Percentiles rank a stretch among this genome's conserved stretches.
phyloP scores from a whole-genome alignment of 2,888 invertebrate species.

The Plebejus melissa region DNA sequence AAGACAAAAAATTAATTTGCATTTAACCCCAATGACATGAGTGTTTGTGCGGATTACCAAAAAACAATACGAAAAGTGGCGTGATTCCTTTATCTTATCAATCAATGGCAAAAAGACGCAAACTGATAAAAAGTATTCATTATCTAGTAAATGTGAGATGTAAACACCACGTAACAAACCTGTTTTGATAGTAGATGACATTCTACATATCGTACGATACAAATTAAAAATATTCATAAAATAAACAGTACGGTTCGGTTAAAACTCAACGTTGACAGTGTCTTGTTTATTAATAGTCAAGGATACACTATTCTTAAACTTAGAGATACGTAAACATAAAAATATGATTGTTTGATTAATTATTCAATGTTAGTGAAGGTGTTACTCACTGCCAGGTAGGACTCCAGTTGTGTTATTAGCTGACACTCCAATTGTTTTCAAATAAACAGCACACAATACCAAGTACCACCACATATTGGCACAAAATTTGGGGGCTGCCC shows the following conservation, averaged over 20 bases:
- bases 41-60: neutral
- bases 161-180: constrained; percentile 39
- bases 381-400: constrained; percentile 61
- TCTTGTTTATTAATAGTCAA: constrained; percentile 17
- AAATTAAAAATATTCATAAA: neutral
- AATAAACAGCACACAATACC: constrained; percentile 67
- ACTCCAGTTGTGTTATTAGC: constrained; percentile 58
- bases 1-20: neutral
- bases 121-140: neutral
- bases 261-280: constrained; percentile 1
- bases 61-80: constrained; percentile 21
- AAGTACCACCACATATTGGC: constrained; percentile 76
- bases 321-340: neutral
- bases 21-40: neutral
- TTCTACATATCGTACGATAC: constrained; percentile 11
- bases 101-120: constrained; percentile 20
- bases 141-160: constrained; percentile 30
- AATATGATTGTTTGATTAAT: constrained; percentile 4
- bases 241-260: neutral
- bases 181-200: constrained; percentile 32
- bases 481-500: constrained; percentile 75
- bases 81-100: constrained; percentile 15
- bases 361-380: constrained; percentile 19
- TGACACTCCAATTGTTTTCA: constrained; percentile 62
- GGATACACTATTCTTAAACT: neutral